phyloP scores from a whole-genome alignment of 2,113 vertebrate species.

The Scophthalmus maximus region DNA sequence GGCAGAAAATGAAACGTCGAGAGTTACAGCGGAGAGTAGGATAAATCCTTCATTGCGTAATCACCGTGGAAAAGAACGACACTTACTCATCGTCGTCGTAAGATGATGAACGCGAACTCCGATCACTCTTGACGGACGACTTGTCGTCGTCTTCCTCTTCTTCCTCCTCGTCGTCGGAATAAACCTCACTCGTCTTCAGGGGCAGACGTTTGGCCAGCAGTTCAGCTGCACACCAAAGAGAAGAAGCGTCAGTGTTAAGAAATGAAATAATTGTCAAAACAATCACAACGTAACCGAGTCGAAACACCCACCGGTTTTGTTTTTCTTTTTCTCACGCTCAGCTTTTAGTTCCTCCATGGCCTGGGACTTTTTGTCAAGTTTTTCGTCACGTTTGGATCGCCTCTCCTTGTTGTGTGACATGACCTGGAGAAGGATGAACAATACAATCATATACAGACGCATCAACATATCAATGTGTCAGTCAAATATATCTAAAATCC shows the following conservation, averaged over 20 bases:
- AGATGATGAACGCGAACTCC: conserved; percentile 93
- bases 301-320: conserved; percentile 89
- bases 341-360: conserved; percentile 99
- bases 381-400: conserved; percentile 95
- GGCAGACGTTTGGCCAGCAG: conserved; percentile 95
- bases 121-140: conserved; percentile 96
- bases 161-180: conserved; percentile 97
- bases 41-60: neutral
- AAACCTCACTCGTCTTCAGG: conserved; percentile 97
- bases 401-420: conserved; percentile 99
- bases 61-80: too few relatives aligned
- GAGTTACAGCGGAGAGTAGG: neutral
- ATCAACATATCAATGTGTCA: neutral
- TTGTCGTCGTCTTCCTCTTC: conserved; percentile 98
- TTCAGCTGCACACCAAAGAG: conserved; percentile 85
- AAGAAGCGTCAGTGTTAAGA: neutral
- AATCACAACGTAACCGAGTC: too few relatives aligned
- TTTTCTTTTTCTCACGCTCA: conserved; percentile 97
- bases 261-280: neutral
- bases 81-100: conserved; percentile 96
- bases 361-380: conserved; percentile 98
- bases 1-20: neutral
- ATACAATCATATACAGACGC: neutral
- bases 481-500: neutral
- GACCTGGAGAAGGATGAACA: conserved; percentile 81